A percentile compares a stretch with the other conserved stretches of the same genome.
Conservation (phyloP, 2,888 invertebrate species). For the Eremobia ochroleuca region DNA sequence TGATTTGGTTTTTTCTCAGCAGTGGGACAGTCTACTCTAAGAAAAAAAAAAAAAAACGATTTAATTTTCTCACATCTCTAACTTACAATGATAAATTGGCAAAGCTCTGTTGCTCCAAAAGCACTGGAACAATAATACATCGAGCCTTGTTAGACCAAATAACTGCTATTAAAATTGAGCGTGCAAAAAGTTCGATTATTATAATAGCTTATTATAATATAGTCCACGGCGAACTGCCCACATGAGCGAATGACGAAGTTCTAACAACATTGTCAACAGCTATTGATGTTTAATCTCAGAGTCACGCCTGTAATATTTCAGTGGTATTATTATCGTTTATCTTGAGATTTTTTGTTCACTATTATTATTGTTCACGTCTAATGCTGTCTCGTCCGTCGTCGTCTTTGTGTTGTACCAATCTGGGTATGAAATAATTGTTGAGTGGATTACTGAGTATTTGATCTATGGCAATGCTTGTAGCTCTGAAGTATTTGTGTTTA, state of each 20-base stretch:
- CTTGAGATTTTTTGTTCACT: constrained; percentile 60
- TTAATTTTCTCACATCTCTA: neutral
- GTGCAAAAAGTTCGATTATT: constrained; percentile 54
- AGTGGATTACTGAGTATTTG: constrained; percentile 52
- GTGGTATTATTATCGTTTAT: constrained; percentile 64
- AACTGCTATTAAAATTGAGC: constrained; percentile 24
- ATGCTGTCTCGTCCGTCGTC: constrained; percentile 33
- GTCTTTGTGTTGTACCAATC: constrained; percentile 51
- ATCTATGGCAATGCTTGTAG: constrained; percentile 32
- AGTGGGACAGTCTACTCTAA: neutral
- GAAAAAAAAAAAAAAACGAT: neutral
- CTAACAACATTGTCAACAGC: constrained; percentile 60
- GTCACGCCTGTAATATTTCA: constrained; percentile 79
- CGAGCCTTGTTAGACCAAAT: constrained; percentile 21
- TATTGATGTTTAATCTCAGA: constrained; percentile 73
- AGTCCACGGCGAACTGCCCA: constrained; percentile 60
- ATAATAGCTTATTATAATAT: constrained; percentile 52
- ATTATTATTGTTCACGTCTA: constrained; percentile 44
- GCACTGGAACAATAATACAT: constrained; percentile 8
- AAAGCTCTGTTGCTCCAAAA: constrained; percentile 11
- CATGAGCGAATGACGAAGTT: constrained; percentile 43
- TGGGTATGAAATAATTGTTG: constrained; percentile 54
- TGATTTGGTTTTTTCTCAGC: neutral
- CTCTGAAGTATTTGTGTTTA: constrained; percentile 32
- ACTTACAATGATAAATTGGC: neutral